Percentiles rank a stretch among this genome's conserved stretches.
Evolutionary conservation across 2,888 invertebrate genomes (phyloP).

Genomic region (Athetis lepigone): DNA sequence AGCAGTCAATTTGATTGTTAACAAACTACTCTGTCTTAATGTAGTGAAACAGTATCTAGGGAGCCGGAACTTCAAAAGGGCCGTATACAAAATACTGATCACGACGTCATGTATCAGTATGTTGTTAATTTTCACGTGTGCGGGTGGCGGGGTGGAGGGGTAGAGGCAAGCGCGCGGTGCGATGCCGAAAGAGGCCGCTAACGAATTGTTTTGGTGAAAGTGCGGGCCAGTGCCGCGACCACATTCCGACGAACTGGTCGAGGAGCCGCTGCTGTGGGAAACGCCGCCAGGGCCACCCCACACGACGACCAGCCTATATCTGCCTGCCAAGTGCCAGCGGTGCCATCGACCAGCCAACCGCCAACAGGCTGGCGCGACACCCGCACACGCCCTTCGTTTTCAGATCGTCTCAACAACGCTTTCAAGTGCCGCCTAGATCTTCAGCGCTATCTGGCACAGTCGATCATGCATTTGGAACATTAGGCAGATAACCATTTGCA

Average conservation of each 20-base stretch:
- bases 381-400: conserved; percentile 27
- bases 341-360: conserved; percentile 63
- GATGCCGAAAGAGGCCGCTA: conserved; percentile 90
- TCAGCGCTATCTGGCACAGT: conserved; percentile 17
- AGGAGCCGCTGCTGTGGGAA: conserved; percentile 90
- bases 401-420: conserved; percentile 13
- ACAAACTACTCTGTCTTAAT: conserved; percentile 26
- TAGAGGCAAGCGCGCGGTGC: conserved; percentile 81
- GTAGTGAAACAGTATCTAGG: conserved; percentile 60
- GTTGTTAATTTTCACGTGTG: conserved; percentile 88
- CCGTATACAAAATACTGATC: conserved; percentile 80
- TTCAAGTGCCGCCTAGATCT: conserved; percentile 19
- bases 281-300: conserved; percentile 87
- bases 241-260: conserved; percentile 90
- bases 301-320: conserved; percentile 82
- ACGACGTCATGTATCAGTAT: conserved; percentile 83
- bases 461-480: conserved; percentile 42
- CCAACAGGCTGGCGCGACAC: conserved; percentile 29
- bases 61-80: conserved; percentile 77
- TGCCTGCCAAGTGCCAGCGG: conserved; percentile 68
- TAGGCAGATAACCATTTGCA: conserved; percentile 38
- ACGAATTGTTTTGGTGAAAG: conserved; percentile 91
- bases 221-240: conserved; percentile 90
- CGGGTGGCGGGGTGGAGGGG: conserved; percentile 80
- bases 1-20: neutral